Percentiles rank a stretch among this genome's conserved stretches.
Conservation (phyloP, 2,113 vertebrate genomes). For the Calidris pugnax region DNA sequence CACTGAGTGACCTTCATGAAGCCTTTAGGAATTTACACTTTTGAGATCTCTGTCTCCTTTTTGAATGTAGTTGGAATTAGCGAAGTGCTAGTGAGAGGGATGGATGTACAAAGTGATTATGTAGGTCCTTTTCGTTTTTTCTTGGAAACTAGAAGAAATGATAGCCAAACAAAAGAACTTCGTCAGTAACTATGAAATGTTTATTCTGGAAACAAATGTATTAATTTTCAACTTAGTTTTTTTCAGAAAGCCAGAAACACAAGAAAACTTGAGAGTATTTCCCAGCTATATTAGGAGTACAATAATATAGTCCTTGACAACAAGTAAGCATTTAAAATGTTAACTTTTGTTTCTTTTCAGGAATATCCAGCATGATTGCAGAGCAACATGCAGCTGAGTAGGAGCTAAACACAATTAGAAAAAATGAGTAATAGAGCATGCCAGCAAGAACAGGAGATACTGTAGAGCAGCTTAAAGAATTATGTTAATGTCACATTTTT, state of each 20-base stretch:
- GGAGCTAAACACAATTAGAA: neutral
- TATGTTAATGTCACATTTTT: neutral
- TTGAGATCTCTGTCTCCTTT: neutral
- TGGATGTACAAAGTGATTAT: neutral
- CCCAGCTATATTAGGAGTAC: neutral
- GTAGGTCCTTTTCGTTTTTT: neutral
- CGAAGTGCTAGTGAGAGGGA: neutral
- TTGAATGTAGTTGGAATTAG: neutral
- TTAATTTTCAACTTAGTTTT: neutral
- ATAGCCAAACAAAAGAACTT: neutral
- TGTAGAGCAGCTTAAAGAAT: neutral
- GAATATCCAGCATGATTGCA: neutral
- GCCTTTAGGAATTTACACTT: neutral
- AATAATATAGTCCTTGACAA: neutral
- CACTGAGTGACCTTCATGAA: accelerated
- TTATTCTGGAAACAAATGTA: neutral
- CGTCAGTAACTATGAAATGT: neutral
- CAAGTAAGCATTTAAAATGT: neutral
- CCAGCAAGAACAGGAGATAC: neutral
- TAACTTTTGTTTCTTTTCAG: neutral
- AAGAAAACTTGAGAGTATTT: neutral
- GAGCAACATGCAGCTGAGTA: neutral
- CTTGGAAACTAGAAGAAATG: neutral
- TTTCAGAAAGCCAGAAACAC: neutral
- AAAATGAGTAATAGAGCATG: neutral